These are phyloP conservation scores for Gopherus flavomarginatus DNA, from an alignment of 2,113 vertebrate species.

Conservation along the genomic window DNA sequence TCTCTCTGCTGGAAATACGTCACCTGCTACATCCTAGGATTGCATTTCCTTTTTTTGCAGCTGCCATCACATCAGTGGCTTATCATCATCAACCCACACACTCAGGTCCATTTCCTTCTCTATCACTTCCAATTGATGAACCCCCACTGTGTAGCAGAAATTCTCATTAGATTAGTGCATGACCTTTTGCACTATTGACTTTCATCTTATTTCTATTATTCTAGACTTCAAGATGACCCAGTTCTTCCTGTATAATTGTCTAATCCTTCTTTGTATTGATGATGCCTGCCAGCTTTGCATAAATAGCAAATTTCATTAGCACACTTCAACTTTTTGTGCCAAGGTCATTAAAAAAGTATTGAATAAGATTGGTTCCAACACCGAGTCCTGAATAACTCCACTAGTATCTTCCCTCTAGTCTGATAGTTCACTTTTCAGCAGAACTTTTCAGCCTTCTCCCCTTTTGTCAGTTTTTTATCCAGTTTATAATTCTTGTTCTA, in stretches of 20 bases:
- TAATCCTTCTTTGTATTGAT: background rate
- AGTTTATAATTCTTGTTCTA: background rate
- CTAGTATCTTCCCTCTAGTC: background rate
- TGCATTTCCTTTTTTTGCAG: background rate
- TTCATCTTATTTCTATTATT: background rate
- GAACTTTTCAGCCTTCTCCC: background rate
- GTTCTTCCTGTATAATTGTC: background rate
- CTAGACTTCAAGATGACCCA: background rate
- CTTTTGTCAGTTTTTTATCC: background rate
- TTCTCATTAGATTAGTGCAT: background rate
- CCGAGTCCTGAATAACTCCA: background rate
- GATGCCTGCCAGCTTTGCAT: background rate
- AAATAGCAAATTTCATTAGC: background rate
- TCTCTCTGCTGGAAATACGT: background rate
- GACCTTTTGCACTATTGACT: background rate
- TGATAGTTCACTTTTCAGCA: background rate
- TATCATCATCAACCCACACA: background rate
- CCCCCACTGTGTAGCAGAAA: background rate
- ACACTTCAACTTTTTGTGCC: background rate
- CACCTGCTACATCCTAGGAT: background rate
- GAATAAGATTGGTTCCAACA: background rate
- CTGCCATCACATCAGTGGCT: background rate
- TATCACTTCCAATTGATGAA: background rate
- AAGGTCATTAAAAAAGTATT: background rate
- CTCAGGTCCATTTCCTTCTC: background rate